These are phyloP conservation scores for Itoplectis maculator DNA, from an alignment of 2,888 invertebrate genomes.

Conservation along the genomic window DNA sequence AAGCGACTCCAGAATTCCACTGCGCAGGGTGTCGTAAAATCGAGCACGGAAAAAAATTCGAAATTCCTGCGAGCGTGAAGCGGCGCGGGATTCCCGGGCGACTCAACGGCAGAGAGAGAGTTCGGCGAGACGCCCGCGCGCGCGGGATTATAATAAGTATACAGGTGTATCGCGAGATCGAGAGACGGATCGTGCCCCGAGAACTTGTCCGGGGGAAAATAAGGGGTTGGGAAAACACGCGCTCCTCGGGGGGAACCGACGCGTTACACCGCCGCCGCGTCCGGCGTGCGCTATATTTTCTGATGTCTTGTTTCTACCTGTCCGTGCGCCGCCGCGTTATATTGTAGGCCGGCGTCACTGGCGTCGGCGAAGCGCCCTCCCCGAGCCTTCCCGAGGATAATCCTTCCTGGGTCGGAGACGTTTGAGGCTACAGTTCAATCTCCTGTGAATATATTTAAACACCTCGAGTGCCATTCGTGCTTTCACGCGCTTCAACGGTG, in stretches of 20 bases:
- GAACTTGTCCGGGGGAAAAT: constrained; percentile 45
- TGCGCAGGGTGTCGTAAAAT: not conserved
- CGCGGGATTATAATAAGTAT: constrained; percentile 52
- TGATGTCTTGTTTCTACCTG: constrained; percentile 54
- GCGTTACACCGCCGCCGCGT: not conserved
- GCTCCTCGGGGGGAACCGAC: constrained; percentile 20
- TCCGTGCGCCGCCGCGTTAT: constrained; percentile 4
- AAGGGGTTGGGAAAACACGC: constrained; percentile 41
- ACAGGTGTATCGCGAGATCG: constrained; percentile 36
- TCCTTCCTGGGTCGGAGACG: constrained; percentile 23
- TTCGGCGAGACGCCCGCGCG: not conserved
- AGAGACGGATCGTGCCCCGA: constrained; percentile 37
- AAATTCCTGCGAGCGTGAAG: constrained; percentile 14
- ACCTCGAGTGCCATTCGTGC: too few species aligned
- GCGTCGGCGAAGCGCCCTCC: constrained; percentile 7
- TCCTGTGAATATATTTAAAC: not conserved
- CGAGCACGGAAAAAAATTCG: not conserved
- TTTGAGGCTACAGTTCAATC: not conserved
- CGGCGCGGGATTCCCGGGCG: constrained; percentile 4
- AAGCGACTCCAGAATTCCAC: constrained; percentile 9
- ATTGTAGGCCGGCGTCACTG: constrained; percentile 10
- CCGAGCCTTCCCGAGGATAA: constrained; percentile 2
- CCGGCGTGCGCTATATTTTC: not conserved
- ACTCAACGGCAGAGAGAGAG: constrained; percentile 1
- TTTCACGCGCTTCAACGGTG: not conserved